Conservation (phyloP, 2,113 vertebrate species). For the Chrysemys picta region DNA sequence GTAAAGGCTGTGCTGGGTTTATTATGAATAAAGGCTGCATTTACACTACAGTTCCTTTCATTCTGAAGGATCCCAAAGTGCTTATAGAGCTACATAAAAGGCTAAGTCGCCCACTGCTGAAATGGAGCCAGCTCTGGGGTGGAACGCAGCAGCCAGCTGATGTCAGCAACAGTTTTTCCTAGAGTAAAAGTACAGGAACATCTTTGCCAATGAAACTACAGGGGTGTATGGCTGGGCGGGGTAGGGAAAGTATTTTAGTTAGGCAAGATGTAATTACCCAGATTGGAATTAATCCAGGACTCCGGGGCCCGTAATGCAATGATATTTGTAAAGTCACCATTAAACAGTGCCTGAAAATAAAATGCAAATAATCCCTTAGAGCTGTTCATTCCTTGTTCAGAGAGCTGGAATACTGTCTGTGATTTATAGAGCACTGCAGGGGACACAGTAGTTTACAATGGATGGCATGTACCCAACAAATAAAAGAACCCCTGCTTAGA, state of each 20-base stretch:
- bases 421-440: background rate
- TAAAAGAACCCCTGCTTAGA: background rate
- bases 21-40: background rate
- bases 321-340: background rate
- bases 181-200: background rate
- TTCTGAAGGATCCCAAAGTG: background rate
- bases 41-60: background rate
- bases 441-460: background rate
- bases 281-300: background rate
- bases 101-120: accelerated
- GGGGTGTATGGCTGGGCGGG: background rate
- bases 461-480: accelerated
- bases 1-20: background rate
- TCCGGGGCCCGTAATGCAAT: background rate
- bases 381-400: background rate
- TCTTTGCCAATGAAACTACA: background rate
- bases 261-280: background rate
- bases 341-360: background rate
- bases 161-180: background rate
- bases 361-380: background rate
- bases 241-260: background rate
- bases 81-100: accelerated
- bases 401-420: background rate
- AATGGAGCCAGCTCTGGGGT: accelerated
- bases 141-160: background rate